Base-by-base conservation (phyloP, 2,888 invertebrate species). In the Papilio elwesi region DNA sequence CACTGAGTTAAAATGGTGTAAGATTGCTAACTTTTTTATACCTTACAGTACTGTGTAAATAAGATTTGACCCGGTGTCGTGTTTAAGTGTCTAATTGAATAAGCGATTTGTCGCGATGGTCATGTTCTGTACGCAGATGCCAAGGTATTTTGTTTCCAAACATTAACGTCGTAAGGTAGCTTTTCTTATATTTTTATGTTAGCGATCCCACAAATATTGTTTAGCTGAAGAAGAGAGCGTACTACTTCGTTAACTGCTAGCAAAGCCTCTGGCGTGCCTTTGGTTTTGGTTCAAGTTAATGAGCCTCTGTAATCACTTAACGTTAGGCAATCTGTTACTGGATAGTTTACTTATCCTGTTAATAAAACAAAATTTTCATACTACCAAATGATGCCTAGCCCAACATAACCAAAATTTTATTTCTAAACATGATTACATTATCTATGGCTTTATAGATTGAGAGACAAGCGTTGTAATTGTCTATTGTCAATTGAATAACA, bases 91-190 rank as follows among this genome's bases (percentile, higher is more conserved):
- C 48, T 59, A 68, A 68, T 68, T 68, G 57, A 59, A 68, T 68
- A 68, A 59, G 59, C 59, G 38, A 59, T 16, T 59, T 68, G 68
- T 67, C 67, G 47, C 48, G 57, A 36, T 49, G 48, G 12, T 63
- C 36, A 43, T 47, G 26, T 13, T 36, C 57, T 48, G 43, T 48
- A 5, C n/a, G 13, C 26, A 59, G 48, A 68, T 59, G 68, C 49
- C 59, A 68, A 68, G 59, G 49, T 59, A 13, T n/a, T 51, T 68
- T 53, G 5, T 15, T 43, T 55, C 43, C 36, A 38, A 11, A 43
- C 16, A 38, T 26, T 26, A n/a, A 16, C n/a, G 5, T 53, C 6
- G 12, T 55, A 55, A 55, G 12, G 55, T 26, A 57, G 36, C 36
- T 13, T 57, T 57, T 36, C 36, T 13, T 7, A 6, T 57, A 13